Evolutionary conservation across 2,797 vertebrate genomes (phyloP).

Genomic region (Hypotaenidia okinawae): DNA sequence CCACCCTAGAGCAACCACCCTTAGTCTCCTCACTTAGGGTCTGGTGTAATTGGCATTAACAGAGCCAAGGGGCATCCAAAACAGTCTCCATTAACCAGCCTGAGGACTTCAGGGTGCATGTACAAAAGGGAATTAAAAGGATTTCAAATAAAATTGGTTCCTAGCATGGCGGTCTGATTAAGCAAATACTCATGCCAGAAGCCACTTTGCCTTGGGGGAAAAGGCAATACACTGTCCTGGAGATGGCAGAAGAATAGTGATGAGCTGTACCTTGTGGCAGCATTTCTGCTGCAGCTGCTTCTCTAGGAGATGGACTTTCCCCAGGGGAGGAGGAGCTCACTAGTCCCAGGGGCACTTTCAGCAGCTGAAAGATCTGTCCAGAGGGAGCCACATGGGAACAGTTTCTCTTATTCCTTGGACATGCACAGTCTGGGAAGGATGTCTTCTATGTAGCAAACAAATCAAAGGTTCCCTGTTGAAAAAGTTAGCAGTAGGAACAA

Average conservation of each 20-base stretch:
- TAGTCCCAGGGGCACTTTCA: neutral
- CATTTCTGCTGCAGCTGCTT: neutral
- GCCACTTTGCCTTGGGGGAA: neutral
- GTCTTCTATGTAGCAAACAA: neutral
- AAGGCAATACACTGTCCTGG: neutral
- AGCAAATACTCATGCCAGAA: neutral
- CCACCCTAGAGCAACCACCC: neutral
- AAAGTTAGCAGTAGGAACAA: neutral
- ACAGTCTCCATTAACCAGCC: neutral
- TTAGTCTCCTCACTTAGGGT: neutral
- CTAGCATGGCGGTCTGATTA: neutral
- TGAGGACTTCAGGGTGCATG: neutral
- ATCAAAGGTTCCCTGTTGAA: neutral
- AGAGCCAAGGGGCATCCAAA: slow-evolving; percentile 14
- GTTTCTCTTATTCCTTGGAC: neutral
- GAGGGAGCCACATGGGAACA: neutral
- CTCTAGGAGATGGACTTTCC: neutral
- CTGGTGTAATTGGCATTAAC: slow-evolving; percentile 10
- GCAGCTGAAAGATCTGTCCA: neutral
- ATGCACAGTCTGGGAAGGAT: neutral
- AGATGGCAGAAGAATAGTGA: neutral
- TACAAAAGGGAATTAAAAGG: neutral
- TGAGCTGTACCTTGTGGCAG: neutral
- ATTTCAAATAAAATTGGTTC: neutral
- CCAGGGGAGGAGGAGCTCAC: neutral